Evolutionary conservation across 2,888 invertebrate species (phyloP).

Genomic region (Fabriciana adippe): DNA sequence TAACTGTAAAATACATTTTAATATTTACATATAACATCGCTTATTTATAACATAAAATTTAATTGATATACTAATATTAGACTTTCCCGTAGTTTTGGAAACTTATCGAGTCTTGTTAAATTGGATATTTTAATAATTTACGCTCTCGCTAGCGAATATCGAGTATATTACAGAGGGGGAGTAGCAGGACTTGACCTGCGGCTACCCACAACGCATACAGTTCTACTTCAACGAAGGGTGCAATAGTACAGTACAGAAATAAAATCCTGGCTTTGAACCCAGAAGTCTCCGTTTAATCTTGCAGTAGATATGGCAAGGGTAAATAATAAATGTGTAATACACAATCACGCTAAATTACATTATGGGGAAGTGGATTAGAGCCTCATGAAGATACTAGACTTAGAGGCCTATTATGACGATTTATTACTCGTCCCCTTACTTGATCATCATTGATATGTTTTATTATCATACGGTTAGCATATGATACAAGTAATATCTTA

Average conservation of each 20-base stretch:
- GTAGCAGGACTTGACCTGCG: conserved; percentile 62
- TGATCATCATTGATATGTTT: conserved; percentile 24
- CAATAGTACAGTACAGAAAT: conserved; percentile 75
- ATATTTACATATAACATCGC: no score
- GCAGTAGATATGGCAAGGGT: conserved; percentile 72
- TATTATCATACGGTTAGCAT: no score
- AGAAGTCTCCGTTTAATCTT: conserved; percentile 78
- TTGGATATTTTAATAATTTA: background rate
- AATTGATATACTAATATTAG: no score
- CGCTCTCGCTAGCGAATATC: background rate
- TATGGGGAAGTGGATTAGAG: conserved; percentile 47
- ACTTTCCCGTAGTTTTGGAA: no score
- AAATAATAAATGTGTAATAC: conserved; percentile 76
- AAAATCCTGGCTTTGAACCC: conserved; percentile 79
- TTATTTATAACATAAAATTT: no score
- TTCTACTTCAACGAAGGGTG: conserved; percentile 71
- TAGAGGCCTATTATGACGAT: conserved; percentile 21
- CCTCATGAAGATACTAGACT: conserved; percentile 20
- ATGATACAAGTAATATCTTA: no score
- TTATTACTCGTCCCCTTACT: conserved; percentile 21
- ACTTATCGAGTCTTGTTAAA: background rate
- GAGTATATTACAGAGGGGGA: conserved; percentile 11
- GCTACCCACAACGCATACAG: conserved; percentile 79
- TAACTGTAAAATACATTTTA: no score
- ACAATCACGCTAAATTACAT: conserved; percentile 72